phyloP scores from a whole-genome alignment of 1,140 invertebrate genomes.

The Parapsyche elsis region DNA sequence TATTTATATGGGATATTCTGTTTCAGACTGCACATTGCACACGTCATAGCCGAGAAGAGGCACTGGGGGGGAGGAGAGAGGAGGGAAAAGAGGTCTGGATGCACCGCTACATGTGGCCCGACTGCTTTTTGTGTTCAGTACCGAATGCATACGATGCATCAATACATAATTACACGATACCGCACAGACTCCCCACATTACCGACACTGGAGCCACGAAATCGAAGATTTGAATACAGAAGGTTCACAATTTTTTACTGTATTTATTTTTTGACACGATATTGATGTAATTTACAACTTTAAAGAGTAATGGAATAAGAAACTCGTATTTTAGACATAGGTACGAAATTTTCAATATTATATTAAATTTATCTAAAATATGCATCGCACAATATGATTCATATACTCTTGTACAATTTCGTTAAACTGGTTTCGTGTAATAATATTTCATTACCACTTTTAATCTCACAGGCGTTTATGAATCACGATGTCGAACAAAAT shows the following conservation, averaged over 20 bases:
- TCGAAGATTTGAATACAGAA: neutral
- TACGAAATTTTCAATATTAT: no score
- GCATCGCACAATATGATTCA: no score
- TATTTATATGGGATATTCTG: constrained; percentile 47
- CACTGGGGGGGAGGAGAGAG: neutral
- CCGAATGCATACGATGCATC: constrained; percentile 25
- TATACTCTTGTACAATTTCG: no score
- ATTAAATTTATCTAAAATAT: no score
- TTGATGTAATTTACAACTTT: no score
- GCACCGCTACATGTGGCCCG: constrained; percentile 14
- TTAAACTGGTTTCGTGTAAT: no score
- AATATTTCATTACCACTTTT: no score
- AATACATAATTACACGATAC: constrained; percentile 30
- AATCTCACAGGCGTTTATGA: no score
- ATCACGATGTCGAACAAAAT: no score
- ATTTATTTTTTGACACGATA: neutral
- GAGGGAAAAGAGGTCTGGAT: neutral
- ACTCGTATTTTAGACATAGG: no score
- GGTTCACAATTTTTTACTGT: neutral
- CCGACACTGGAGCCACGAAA: constrained; percentile 22
- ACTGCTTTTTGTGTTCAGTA: constrained; percentile 31
- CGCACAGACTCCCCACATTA: constrained; percentile 17
- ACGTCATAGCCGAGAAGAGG: constrained; percentile 19
- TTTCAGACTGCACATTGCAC: constrained; percentile 41
- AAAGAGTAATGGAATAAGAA: no score